Evolutionary conservation across 2,797 vertebrate genomes (phyloP).

Genomic region (Clarias platycephalus): DNA sequence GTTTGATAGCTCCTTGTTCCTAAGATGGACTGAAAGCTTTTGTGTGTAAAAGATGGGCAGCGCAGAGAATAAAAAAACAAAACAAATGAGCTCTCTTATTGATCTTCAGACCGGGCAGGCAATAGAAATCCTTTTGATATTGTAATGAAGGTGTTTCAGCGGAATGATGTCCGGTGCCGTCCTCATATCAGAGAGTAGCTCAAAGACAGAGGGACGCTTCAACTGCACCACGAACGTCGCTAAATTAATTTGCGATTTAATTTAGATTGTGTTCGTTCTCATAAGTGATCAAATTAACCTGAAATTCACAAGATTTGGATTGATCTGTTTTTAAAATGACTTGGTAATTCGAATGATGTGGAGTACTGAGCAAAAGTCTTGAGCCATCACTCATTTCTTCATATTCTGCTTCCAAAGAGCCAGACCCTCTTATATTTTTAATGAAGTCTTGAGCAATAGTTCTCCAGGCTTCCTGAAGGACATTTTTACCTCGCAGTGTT

Average conservation of each 20-base stretch:
- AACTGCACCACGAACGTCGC: not conserved
- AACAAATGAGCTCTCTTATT: slow-evolving; percentile 46
- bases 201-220: slow-evolving; percentile 9
- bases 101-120: slow-evolving; percentile 31
- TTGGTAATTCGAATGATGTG: not conserved
- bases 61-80: slow-evolving; percentile 14
- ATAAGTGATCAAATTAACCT: slow-evolving; percentile 13
- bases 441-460: no score
- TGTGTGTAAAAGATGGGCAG: slow-evolving; percentile 42
- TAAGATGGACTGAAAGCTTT: slow-evolving; percentile 33
- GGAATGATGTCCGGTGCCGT: slow-evolving; percentile 30
- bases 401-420: no score
- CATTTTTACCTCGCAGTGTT: no score
- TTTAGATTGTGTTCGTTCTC: not conserved
- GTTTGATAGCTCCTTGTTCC: slow-evolving; percentile 25
- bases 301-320: not conserved
- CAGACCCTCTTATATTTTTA: no score
- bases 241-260: slow-evolving; percentile 25
- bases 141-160: slow-evolving; percentile 51
- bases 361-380: no score
- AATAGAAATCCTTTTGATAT: slow-evolving; percentile 53
- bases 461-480: no score
- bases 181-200: slow-evolving; percentile 32
- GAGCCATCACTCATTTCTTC: no score
- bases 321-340: not conserved